Evolutionary conservation across 2,113 vertebrate genomes (phyloP).

Genomic region (Microcebus tavaratra): DNA sequence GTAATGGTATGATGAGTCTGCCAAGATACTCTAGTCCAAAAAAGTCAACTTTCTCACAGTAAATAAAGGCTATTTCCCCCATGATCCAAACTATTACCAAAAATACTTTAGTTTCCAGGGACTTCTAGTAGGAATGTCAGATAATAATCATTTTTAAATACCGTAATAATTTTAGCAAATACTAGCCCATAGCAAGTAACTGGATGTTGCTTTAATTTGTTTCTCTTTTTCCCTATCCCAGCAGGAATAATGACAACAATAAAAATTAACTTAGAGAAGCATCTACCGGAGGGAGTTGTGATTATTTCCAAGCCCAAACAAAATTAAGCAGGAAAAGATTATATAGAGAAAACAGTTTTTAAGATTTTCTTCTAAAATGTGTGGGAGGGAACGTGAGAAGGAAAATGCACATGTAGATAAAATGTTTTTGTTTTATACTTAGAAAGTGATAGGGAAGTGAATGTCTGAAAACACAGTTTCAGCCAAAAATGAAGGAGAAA

Average conservation of each 20-base stretch:
- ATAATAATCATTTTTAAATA: conserved; percentile 9
- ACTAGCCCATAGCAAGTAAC: neutral
- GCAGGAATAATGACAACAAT: neutral
- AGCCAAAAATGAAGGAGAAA: neutral
- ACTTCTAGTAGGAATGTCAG: neutral
- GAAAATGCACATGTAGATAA: neutral
- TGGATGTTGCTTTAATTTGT: neutral
- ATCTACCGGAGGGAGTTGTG: neutral
- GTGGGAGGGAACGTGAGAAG: neutral
- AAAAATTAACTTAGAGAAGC: neutral
- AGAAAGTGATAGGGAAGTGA: neutral
- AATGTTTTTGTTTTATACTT: neutral
- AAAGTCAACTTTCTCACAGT: neutral
- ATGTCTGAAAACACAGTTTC: neutral
- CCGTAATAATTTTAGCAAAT: neutral
- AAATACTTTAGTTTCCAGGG: neutral
- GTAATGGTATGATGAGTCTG: neutral
- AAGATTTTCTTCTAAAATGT: neutral
- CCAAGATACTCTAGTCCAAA: neutral
- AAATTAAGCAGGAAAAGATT: neutral
- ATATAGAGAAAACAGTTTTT: neutral
- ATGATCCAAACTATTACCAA: neutral
- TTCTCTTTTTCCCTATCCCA: neutral
- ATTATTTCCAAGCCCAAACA: conserved; percentile 29
- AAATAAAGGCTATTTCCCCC: neutral